These are phyloP conservation scores for Eulithis testata DNA, from an alignment of 2,888 invertebrate genomes.

Conservation along the genomic window DNA sequence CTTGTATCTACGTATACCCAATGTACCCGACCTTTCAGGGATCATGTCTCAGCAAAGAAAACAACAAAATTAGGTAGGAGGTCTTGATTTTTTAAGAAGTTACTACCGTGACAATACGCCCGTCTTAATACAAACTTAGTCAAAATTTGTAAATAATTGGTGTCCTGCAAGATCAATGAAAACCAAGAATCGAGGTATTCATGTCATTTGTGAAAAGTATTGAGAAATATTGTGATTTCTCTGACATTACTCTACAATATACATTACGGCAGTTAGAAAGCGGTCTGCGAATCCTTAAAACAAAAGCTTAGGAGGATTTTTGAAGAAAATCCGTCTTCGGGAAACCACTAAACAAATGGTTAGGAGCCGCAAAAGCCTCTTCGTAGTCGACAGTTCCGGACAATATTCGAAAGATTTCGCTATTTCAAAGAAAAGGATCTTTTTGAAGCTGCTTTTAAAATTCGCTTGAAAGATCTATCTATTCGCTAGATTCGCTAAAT, in stretches of 20 bases:
- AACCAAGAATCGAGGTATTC: no score
- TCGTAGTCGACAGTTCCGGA: conserved; percentile 29
- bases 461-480: neutral
- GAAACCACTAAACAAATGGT: conserved; percentile 41
- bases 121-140: neutral
- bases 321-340: conserved; percentile 36
- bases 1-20: conserved; percentile 7
- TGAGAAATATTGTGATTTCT: no score
- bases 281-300: neutral
- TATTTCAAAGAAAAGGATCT: conserved; percentile 24
- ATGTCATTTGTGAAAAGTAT: no score
- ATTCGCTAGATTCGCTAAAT: no score
- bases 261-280: neutral
- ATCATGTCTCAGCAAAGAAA: conserved; percentile 30
- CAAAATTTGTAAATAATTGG: no score
- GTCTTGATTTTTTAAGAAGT: neutral
- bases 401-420: conserved; percentile 34
- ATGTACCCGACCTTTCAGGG: conserved; percentile 26
- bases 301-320: conserved; percentile 37
- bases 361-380: conserved; percentile 35
- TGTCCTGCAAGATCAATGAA: no score
- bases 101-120: neutral
- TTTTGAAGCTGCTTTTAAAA: conserved; percentile 8
- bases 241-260: no score
- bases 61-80: conserved; percentile 25